Percentiles rank a stretch among this genome's conserved stretches.
Evolutionary conservation across 2,888 invertebrate genomes (phyloP).

Genomic region (Drosophila acutilabella): DNA sequence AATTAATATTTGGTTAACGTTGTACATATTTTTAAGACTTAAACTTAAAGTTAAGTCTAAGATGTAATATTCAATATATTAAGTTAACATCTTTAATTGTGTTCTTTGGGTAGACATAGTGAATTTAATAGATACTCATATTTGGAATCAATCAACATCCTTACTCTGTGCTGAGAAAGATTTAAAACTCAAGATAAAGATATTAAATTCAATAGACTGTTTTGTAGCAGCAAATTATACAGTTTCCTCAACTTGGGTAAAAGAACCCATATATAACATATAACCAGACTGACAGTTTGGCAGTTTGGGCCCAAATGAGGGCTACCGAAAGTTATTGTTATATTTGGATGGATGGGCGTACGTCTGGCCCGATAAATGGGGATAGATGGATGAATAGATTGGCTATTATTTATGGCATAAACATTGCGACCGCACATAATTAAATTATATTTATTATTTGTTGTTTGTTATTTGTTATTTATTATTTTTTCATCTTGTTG

Average conservation of each 20-base stretch:
- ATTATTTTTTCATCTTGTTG: slow-evolving; percentile 10
- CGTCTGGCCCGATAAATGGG: slow-evolving; percentile 38
- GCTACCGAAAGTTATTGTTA: slow-evolving; percentile 9
- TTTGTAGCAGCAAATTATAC: background rate
- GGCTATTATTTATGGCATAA: slow-evolving; percentile 73
- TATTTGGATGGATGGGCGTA: slow-evolving; percentile 7
- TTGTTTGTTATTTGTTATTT: slow-evolving; percentile 22
- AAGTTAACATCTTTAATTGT: too few relatives aligned
- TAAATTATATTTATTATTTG: slow-evolving; percentile 63
- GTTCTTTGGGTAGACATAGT: too few relatives aligned
- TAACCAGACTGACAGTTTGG: slow-evolving; percentile 20
- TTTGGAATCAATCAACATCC: too few relatives aligned
- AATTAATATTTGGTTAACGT: too few relatives aligned
- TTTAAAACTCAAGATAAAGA: background rate
- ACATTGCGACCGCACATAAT: slow-evolving; percentile 72
- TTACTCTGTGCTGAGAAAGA: background rate
- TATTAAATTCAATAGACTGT: background rate
- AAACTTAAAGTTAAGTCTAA: too few relatives aligned
- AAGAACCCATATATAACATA: slow-evolving; percentile 17
- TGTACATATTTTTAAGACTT: too few relatives aligned
- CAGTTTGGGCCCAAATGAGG: slow-evolving; percentile 4
- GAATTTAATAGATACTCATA: too few relatives aligned
- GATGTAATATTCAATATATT: too few relatives aligned
- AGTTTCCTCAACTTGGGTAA: slow-evolving; percentile 10
- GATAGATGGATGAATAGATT: slow-evolving; percentile 21